Evolutionary conservation across 1,140 invertebrate genomes (phyloP), one percentile per base, ranked within the genome.

Genomic region (Lepidurus apus): DNA sequence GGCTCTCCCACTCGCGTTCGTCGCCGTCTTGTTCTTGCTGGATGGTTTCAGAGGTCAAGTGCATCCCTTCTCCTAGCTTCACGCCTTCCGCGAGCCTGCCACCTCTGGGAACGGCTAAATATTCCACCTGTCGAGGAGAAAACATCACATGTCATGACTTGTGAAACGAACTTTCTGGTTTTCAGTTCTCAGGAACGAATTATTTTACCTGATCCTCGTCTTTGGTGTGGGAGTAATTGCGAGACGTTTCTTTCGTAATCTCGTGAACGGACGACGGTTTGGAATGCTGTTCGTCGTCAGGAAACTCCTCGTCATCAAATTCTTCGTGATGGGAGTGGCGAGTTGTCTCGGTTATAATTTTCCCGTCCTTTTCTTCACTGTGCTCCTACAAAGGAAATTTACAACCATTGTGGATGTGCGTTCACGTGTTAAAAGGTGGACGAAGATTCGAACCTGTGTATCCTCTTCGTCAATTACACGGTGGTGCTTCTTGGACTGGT

Each of bases 391-490:
- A 7, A 34, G 11, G 21, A 13, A 10, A 74, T 4, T 74, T 74
- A 42, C 42, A 10, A 21, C n/a, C 42, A 9, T 74, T 24, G 73
- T 74, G 24, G 73, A 26, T 74, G 73, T 74, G 73, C 42, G 42
- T 75, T 75, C 42, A 26, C 21, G 6, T 17, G 43, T 76, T 21
- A 17, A 76, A 43, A 42, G 34, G 43, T 21, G 10, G 10, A 74
- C 10, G 10, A 26, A 42, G 21, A 78, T 53, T 85, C 82, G 83
- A 89, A 79, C 84, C 81, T 84, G 87, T 53, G 90, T 92, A 80
- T 94, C 92, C 87, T 95, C 93, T 75, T 93, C 94, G 85, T 95
- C 93, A 81, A 92, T 90, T 43, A 91, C 91, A 84, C 93, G 93
- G 80, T 91, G 91, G 78, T 90, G 91, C 80, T 90, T 91, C 80